Evolutionary conservation across 2,888 invertebrate genomes (phyloP).

Genomic region (Nomada hirtipes): DNA sequence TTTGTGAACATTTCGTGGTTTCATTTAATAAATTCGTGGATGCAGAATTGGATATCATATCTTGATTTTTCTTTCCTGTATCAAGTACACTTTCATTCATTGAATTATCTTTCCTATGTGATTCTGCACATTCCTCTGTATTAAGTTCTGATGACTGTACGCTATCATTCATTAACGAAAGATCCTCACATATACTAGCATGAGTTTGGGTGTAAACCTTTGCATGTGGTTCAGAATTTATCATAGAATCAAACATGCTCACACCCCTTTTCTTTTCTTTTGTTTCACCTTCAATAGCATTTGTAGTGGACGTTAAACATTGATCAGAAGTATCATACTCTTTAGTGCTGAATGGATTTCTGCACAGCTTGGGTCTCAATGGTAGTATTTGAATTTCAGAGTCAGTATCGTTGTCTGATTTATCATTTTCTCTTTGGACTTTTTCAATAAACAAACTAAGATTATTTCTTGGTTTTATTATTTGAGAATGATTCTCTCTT

Average conservation of each 20-base stretch:
- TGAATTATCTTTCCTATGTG: neutral
- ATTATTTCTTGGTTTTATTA: constrained; percentile 67
- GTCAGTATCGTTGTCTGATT: constrained; percentile 64
- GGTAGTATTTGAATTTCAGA: constrained; percentile 51
- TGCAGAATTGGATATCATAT: neutral
- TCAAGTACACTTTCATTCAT: neutral
- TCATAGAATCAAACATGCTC: constrained; percentile 28
- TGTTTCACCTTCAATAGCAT: neutral
- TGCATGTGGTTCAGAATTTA: neutral
- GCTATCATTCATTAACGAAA: neutral
- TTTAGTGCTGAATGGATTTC: constrained; percentile 72
- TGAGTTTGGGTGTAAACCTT: constrained; percentile 19
- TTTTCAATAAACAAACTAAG: constrained; percentile 77
- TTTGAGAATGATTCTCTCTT: constrained; percentile 38
- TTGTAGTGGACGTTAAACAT: neutral
- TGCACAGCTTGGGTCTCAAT: constrained; percentile 27
- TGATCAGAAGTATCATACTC: constrained; percentile 18
- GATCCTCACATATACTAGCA: neutral
- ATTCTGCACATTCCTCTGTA: constrained; percentile 7
- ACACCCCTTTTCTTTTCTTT: constrained; percentile 28
- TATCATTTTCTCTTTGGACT: constrained; percentile 72
- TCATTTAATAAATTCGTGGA: neutral
- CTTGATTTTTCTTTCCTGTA: neutral
- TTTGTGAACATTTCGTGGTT: neutral
- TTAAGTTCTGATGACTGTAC: neutral